phyloP scores from a whole-genome alignment of 1,140 invertebrate species.

The Hyles euphorbiae region DNA sequence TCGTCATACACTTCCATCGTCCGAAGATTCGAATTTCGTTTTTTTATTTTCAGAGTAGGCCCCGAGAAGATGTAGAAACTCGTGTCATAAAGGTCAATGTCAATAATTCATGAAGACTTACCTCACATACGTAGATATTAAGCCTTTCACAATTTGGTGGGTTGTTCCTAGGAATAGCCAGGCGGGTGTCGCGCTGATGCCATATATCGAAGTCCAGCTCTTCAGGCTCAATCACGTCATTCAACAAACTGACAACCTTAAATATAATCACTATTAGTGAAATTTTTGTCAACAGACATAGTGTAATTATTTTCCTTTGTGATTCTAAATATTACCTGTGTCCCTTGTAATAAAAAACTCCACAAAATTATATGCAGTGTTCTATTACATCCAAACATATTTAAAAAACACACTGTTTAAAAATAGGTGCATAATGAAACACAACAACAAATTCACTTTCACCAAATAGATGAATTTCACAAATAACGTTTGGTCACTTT shows the following conservation, averaged over 20 bases:
- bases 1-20: no score
- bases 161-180: constrained; percentile 29
- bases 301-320: no score
- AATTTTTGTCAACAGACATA: no score
- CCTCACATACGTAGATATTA: constrained; percentile 59
- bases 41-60: no score
- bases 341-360: constrained; percentile 16
- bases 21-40: no score
- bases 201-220: constrained; percentile 38
- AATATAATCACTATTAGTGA: no score
- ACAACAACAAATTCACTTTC: background rate
- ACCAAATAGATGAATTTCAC: background rate
- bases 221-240: constrained; percentile 35
- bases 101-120: constrained; percentile 18
- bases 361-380: constrained; percentile 20
- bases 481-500: background rate
- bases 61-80: no score
- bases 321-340: constrained; percentile 14
- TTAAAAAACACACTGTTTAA: constrained; percentile 16
- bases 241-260: constrained; percentile 31
- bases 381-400: constrained; percentile 27
- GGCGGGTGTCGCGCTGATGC: constrained; percentile 40
- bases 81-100: no score
- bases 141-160: constrained; percentile 39
- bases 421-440: constrained; percentile 8